A percentile compares a stretch with the other conserved stretches of the same genome.
phyloP scores from a whole-genome alignment of 23 tunicate genomes.

The Diplosoma virens region DNA sequence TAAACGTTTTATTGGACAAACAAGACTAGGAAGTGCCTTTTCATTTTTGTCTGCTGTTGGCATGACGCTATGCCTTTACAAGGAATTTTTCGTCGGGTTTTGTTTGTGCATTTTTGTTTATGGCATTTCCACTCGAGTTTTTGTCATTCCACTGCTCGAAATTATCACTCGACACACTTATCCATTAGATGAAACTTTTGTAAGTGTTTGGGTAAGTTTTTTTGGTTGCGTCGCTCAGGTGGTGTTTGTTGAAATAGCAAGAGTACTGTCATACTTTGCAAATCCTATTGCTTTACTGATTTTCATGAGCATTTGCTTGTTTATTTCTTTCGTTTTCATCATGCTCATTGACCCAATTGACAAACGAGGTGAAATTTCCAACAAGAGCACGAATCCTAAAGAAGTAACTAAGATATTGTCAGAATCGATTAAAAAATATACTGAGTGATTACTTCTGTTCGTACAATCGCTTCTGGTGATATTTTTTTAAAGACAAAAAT shows the following conservation, averaged over 20 bases:
- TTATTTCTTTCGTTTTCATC: background rate
- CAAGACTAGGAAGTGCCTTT: background rate
- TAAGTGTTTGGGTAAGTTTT: constrained; percentile 12
- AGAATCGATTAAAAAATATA: too few relatives aligned
- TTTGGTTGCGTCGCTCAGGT: constrained; percentile 8
- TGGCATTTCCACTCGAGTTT: constrained; percentile 6
- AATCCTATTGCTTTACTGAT: background rate
- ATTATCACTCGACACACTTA: constrained; percentile 13
- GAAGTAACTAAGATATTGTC: too few relatives aligned
- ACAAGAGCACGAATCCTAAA: background rate
- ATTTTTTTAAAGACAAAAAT: too few relatives aligned
- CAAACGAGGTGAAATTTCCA: background rate
- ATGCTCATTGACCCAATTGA: background rate
- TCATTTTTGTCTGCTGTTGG: background rate
- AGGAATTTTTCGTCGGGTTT: background rate
- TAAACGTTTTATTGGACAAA: background rate
- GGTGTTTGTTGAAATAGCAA: background rate
- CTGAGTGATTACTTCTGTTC: too few relatives aligned
- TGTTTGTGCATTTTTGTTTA: constrained; percentile 1
- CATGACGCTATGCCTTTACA: background rate
- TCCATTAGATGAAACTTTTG: constrained; percentile 12
- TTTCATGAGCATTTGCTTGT: background rate
- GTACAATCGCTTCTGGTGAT: too few relatives aligned
- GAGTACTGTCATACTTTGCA: background rate
- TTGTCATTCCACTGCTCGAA: constrained; percentile 8